Percentiles rank a stretch among this genome's conserved stretches.
phyloP scores from a whole-genome alignment of 2,888 invertebrate species.

The Beris morrisii region DNA sequence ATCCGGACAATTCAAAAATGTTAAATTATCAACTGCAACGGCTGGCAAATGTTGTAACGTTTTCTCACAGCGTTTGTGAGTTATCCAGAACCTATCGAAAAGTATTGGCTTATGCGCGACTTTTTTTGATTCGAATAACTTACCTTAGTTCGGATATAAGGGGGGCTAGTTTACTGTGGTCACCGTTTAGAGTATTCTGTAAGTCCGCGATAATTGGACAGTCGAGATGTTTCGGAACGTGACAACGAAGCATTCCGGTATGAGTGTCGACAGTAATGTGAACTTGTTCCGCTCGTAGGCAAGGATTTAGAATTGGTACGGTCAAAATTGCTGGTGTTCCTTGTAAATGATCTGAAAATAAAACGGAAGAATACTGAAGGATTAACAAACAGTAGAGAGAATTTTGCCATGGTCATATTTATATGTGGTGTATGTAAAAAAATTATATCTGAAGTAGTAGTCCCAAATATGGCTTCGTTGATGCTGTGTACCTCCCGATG shows the following conservation, averaged over 20 bases:
- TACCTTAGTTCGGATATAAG: slow-evolving; percentile 67
- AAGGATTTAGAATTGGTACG: slow-evolving; percentile 86
- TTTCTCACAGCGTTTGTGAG: slow-evolving; percentile 89
- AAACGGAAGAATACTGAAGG: not conserved
- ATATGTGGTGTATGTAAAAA: no score
- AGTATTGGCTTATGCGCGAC: not conserved
- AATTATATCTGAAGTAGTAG: no score
- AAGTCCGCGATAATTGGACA: slow-evolving; percentile 78
- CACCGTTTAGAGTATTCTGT: slow-evolving; percentile 76
- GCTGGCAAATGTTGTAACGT: slow-evolving; percentile 93
- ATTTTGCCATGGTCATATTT: no score
- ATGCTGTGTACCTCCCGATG: no score
- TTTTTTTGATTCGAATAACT: not conserved
- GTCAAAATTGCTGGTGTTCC: slow-evolving; percentile 93
- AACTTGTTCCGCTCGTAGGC: slow-evolving; percentile 87
- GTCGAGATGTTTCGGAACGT: slow-evolving; percentile 86
- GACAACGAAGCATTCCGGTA: slow-evolving; percentile 87
- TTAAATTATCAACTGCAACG: slow-evolving; percentile 80
- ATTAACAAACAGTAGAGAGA: not conserved
- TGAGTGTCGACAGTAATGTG: slow-evolving; percentile 93
- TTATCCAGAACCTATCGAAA: slow-evolving; percentile 75
- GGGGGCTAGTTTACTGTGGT: slow-evolving; percentile 67
- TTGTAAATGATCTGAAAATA: slow-evolving; percentile 71
- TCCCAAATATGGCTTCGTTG: no score
- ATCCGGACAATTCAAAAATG: slow-evolving; percentile 77